Evolutionary conservation across 2,888 invertebrate genomes (phyloP), one percentile per base, ranked within the genome.

Genomic region (Rhingia campestris): DNA sequence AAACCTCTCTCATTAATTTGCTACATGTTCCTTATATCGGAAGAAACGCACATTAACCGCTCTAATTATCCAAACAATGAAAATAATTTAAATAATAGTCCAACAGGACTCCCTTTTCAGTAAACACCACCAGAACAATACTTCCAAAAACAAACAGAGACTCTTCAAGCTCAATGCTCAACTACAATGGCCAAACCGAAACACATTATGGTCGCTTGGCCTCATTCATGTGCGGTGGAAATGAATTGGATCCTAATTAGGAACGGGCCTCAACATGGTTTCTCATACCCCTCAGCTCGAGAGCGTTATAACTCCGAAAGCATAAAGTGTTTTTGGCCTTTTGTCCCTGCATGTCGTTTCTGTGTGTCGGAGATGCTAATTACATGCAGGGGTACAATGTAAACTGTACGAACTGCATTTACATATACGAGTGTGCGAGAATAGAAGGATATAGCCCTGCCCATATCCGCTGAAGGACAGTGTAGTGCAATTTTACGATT

Each of bases 221-320:
- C 80, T 75, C 69, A 70, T 84, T 84, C 84, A 75, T 80, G 84
- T 84, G 84, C 84, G 84, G 80, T 80, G 41, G 37, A 84, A 84
- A 84, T 80, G 84, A 80, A 84, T 84, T 84, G 84, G 84, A 80
- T 84, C 84, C 84, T 84, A 84, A 84, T 84, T 84, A 84, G 84
- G 84, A 80, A 84, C 74, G 54, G 41, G 58, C 84, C 84, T 54
- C 37, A 80, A 82, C 76, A 84, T 59, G 53, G 59, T 61, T 79
- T 53, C 69, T 43, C 74, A 63, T 22, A 1, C 22, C 63, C 64
- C 47, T 37, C 53, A 49, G 45, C 56, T 32, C 53, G 76, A n/a
- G 47, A 82, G 45, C 66, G 63, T 47, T 54, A 37, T 63, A 84
- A 53, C 22, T 53, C 22, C 22, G 22, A 14, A 64, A 43, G 58